Evolutionary conservation across 2,797 vertebrate species (phyloP).

Genomic region (Sphenodon punctatus): DNA sequence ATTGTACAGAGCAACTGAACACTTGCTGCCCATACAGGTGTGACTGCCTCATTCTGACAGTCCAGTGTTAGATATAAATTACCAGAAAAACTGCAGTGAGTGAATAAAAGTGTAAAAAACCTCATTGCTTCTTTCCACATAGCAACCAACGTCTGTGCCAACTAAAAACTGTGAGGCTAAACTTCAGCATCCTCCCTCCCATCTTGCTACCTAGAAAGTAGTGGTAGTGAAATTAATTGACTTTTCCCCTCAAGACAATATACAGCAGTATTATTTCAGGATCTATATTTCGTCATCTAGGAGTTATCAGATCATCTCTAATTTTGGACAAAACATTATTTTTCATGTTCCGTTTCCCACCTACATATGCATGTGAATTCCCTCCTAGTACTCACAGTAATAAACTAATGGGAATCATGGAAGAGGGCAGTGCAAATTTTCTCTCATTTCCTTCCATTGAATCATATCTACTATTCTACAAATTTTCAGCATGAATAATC

Average conservation of each 20-base stretch:
- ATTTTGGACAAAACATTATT: not conserved
- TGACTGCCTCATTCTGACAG: not conserved
- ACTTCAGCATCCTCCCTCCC: not conserved
- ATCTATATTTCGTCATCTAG: not conserved
- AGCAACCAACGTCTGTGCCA: not conserved
- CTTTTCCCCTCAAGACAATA: not conserved
- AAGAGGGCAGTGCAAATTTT: not conserved
- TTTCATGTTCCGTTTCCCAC: not conserved
- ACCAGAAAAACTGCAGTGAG: not conserved
- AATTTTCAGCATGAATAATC: slow-evolving; percentile 16
- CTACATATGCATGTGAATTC: not conserved
- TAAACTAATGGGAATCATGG: not conserved
- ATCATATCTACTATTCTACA: not conserved
- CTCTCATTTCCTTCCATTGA: slow-evolving; percentile 12
- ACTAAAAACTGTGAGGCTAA: not conserved
- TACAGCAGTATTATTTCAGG: not conserved
- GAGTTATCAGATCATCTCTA: not conserved
- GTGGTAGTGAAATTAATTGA: not conserved
- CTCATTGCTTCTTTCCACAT: not conserved
- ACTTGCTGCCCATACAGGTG: not conserved
- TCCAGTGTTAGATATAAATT: not conserved
- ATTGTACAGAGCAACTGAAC: not conserved
- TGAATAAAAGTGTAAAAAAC: not conserved
- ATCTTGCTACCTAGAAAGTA: not conserved
- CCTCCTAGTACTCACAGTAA: not conserved